phyloP scores from a whole-genome alignment of 2,797 vertebrate genomes.

The Cyclura pinguis region DNA sequence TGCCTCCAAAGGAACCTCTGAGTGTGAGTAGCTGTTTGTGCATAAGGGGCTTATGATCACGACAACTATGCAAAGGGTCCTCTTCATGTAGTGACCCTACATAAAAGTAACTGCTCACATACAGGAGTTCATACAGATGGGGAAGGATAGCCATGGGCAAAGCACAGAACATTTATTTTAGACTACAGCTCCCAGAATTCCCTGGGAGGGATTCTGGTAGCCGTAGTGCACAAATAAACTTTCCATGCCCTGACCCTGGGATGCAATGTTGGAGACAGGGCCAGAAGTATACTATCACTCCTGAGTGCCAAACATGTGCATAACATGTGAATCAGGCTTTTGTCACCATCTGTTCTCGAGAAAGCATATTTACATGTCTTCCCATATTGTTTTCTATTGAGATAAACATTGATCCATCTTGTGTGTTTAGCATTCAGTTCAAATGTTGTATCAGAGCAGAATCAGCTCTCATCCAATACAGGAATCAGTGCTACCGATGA shows the following conservation, averaged over 20 bases:
- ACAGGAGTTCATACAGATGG: neutral
- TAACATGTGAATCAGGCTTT: neutral
- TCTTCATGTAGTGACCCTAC: neutral
- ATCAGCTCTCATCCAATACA: neutral
- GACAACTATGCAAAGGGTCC: neutral
- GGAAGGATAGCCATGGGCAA: too few species aligned
- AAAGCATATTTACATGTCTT: neutral
- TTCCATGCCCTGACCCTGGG: too few species aligned
- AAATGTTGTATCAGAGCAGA: neutral
- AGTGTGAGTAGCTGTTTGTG: neutral
- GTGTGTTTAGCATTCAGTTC: neutral
- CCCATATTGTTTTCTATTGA: constrained; percentile 1
- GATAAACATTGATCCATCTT: neutral
- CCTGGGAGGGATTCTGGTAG: too few species aligned
- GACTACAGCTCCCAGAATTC: too few species aligned
- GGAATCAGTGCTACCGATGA: too few species aligned
- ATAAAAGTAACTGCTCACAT: neutral
- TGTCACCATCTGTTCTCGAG: neutral
- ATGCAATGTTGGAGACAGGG: neutral
- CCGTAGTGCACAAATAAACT: too few species aligned
- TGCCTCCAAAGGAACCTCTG: neutral
- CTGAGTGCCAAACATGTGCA: neutral
- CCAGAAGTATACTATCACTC: neutral
- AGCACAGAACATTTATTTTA: too few species aligned
- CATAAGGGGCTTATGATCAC: too few species aligned